phyloP scores from a whole-genome alignment of 2,113 vertebrate genomes.

The Danionella cerebrum region DNA sequence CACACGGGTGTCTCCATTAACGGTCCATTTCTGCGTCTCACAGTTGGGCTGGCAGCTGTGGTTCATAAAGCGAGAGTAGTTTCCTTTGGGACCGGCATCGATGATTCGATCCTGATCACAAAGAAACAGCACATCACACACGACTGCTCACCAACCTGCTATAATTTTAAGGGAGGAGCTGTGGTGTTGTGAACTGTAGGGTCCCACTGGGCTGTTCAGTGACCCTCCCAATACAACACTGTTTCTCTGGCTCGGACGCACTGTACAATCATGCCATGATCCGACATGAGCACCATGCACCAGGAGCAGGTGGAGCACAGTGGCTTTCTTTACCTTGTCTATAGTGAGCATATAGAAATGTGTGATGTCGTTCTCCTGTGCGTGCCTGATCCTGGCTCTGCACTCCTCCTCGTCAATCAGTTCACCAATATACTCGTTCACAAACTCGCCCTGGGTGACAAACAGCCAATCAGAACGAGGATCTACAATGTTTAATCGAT shows the following conservation, averaged over 20 bases:
- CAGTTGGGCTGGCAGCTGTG: slow-evolving; percentile 99
- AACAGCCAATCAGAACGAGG: not conserved
- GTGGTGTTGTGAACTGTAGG: slow-evolving; percentile 58
- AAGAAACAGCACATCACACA: not conserved
- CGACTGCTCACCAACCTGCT: not conserved
- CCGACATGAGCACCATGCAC: slow-evolving; percentile 12
- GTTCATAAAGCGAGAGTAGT: slow-evolving; percentile 98
- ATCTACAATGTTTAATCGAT: not conserved
- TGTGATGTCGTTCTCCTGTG: slow-evolving; percentile 92
- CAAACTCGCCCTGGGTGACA: slow-evolving; percentile 83
- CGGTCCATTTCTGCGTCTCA: slow-evolving; percentile 97
- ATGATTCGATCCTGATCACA: slow-evolving; percentile 85
- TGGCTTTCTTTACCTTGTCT: slow-evolving; percentile 77
- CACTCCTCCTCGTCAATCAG: slow-evolving; percentile 96
- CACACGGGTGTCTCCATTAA: slow-evolving; percentile 91
- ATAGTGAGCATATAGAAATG: slow-evolving; percentile 99
- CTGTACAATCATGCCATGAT: slow-evolving; percentile 21
- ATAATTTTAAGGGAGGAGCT: not conserved
- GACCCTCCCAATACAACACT: slow-evolving; percentile 75
- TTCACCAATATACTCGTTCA: slow-evolving; percentile 95
- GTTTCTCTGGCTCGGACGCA: slow-evolving; percentile 60
- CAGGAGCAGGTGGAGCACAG: not conserved
- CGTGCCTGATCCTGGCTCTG: slow-evolving; percentile 81
- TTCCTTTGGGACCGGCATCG: slow-evolving; percentile 94
- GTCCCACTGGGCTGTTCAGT: slow-evolving; percentile 36